Evolutionary conservation across 2,888 invertebrate species (phyloP).

Genomic region (Orthosia incerta): DNA sequence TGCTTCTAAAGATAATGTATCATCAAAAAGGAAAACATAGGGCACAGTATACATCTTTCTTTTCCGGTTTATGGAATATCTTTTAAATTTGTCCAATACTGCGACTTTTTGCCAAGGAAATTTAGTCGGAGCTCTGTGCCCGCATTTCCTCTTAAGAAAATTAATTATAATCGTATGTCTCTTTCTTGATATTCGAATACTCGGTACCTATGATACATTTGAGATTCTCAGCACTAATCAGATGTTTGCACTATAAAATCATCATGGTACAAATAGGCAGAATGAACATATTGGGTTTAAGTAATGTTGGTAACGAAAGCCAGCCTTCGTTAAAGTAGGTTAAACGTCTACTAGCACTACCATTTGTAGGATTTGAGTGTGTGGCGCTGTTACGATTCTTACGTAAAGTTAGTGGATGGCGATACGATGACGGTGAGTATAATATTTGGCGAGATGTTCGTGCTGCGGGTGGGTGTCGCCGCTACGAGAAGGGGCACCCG

Average conservation of each 20-base stretch:
- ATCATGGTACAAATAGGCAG: conserved; percentile 2
- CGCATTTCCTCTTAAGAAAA: neutral
- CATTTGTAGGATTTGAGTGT: neutral
- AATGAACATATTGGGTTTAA: conserved; percentile 6
- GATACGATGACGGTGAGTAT: conserved; percentile 44
- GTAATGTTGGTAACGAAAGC: neutral
- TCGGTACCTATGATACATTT: conserved; percentile 6
- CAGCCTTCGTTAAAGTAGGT: conserved; percentile 11
- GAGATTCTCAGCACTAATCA: neutral
- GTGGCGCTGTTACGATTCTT: conserved; percentile 20
- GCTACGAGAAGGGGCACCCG: conserved; percentile 78
- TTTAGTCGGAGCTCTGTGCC: too few relatives aligned
- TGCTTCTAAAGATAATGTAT: too few relatives aligned
- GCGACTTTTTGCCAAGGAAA: too few relatives aligned
- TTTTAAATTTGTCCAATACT: too few relatives aligned
- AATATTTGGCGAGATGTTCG: conserved; percentile 41
- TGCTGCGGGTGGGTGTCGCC: conserved; percentile 16
- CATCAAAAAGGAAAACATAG: too few relatives aligned
- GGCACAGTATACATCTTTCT: too few relatives aligned
- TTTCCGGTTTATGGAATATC: too few relatives aligned
- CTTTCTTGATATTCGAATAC: conserved; percentile 15
- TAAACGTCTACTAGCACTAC: conserved; percentile 4
- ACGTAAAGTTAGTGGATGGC: conserved; percentile 23
- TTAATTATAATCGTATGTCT: neutral
- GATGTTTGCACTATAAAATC: neutral